These are phyloP conservation scores for Plutomurus gul DNA, from an alignment of 1,140 invertebrate species.

Conservation along the genomic window DNA sequence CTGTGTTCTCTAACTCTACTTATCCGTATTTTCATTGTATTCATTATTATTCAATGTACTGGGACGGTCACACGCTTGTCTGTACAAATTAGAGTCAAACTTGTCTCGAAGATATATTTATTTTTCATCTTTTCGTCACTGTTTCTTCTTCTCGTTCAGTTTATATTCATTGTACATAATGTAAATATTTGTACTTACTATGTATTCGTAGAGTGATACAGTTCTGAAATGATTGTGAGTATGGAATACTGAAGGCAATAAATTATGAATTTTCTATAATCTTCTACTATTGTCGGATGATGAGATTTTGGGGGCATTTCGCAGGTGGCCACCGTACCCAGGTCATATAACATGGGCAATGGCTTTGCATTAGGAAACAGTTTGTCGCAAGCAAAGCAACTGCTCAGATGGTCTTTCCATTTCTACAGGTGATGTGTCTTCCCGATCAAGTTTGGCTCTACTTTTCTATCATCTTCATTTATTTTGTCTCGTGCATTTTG, in stretches of 20 bases:
- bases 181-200: too few relatives aligned
- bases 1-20: background rate
- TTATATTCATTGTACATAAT: background rate
- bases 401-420: constrained; percentile 32
- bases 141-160: background rate
- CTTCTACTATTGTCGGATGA: too few relatives aligned
- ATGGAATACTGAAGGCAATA: too few relatives aligned
- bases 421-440: constrained; percentile 42
- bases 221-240: too few relatives aligned
- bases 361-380: constrained; percentile 32
- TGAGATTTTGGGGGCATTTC: constrained; percentile 24
- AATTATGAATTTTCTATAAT: background rate
- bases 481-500: background rate
- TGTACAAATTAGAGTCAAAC: constrained; percentile 30
- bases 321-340: constrained; percentile 37
- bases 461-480: constrained; percentile 6
- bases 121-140: too few relatives aligned
- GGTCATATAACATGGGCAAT: constrained; percentile 42
- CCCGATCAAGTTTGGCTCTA: constrained; percentile 28
- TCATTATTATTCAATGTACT: background rate
- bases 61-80: background rate
- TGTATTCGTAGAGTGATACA: too few relatives aligned
- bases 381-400: constrained; percentile 34
- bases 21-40: background rate
- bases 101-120: constrained; percentile 5